Evolutionary conservation across 2,888 invertebrate species (phyloP), one percentile per base, ranked within the genome.

Genomic region (Heliconius ismenius): DNA sequence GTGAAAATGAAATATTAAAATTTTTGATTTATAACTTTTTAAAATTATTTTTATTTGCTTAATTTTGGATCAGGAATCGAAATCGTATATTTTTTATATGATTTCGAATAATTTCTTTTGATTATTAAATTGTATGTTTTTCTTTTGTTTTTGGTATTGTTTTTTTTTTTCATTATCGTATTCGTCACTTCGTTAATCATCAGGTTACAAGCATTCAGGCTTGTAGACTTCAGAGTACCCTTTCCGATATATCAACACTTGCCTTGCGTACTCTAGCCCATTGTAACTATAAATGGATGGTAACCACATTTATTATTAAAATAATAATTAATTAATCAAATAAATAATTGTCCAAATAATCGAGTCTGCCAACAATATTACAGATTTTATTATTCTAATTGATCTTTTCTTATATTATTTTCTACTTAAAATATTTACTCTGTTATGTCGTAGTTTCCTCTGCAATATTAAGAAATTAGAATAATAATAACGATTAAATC

Each of bases 1-100:
- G 82, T 82, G 13, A 58, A 26, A n/a, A 70, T 70, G 70, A 54
- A 58, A n/a, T 54, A 54, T 58, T 70, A 58, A 63, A 10, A 10
- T 36, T 7, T 39, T 67, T 24, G 4, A n/a, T 65, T 36, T 13
- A 49, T 18, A 49, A 6, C 7, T 39, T 4, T n/a, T 24, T 39
- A 6, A 7, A 9, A 67, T 15, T 43, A 6, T n/a, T 39, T 67
- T n/a, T 60, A 24, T 43, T 15, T 62, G 18, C 10, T 54, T 18
- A 6, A 1, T 21, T 49, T 69, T 28, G 1, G 28, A 11, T 0
- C 4, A 2, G 28, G 11, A 54, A 69, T n/a, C 2, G 54, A 54
- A 69, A 2, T 58, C 24, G 58, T 58, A 58, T 58, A 9, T 21
- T 60, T 60, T 60, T 60, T 24, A 13, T 62, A 26, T 62, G 63